Evolutionary conservation across 2,113 vertebrate genomes (phyloP), one percentile per base, ranked within the genome.

Genomic region (Rallus limicola): DNA sequence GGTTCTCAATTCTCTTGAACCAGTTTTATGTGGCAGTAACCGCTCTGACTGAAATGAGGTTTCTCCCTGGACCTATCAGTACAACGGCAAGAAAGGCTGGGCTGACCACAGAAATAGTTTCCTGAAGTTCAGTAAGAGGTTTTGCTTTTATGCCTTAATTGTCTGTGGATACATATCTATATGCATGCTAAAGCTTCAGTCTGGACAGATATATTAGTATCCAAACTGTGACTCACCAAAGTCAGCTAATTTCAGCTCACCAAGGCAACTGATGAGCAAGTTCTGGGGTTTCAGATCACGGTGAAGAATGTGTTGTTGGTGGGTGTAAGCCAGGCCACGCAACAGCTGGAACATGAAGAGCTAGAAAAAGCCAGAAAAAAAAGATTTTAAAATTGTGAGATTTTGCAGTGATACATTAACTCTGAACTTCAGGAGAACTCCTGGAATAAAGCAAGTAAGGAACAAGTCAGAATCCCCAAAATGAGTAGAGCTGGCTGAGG

Each of bases 251-350:
- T 99, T 99, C 94, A 99, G 99, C 88, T 99, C 99, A 93, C 99
- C 99, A 38, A 98, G 97, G 98, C 98, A 99, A 97, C 98, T 99
- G 98, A 99, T 98, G 97, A 99, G 99, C 94, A 99, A 97, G 97
- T 99, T 99, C 97, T 99, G 99, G 67, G 99, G 99, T 97, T 99
- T 99, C 96, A 99, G 98, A 97, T 99, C 99, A 53, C 97, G 86
- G 95, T 99, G 99, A 93, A 99, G 98, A 94, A 99, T 99, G 86
- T 97, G 98, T 59, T 98, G 98, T 24, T 98, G 97, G 97, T 99
- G 99, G 98, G 99, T 99, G 89, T 98, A 99, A 24, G 97, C 97
- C 95, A 99, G 98, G 84, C 99, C 98, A 2, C 97, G 94, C 84
- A 99, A 95, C 96, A 99, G 97, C 97, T 99, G 99, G 96, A 99